These are phyloP conservation scores for Boleophthalmus pectinirostris DNA, from an alignment of 2,113 vertebrate species.

Conservation along the genomic window DNA sequence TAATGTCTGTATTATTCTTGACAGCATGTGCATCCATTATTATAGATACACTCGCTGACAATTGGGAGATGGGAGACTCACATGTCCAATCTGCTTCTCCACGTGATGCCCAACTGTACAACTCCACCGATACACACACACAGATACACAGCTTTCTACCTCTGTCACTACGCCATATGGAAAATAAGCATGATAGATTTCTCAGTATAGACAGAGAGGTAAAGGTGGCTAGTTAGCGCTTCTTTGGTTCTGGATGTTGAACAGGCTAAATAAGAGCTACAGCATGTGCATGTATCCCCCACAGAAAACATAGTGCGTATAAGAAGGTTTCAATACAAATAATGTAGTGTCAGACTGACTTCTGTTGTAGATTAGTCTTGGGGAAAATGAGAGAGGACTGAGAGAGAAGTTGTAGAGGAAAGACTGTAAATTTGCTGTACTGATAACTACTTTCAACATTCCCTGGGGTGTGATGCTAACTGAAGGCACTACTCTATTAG, in stretches of 20 bases:
- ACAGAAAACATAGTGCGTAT: neutral
- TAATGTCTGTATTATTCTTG: neutral
- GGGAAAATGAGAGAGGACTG: neutral
- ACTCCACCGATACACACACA: neutral
- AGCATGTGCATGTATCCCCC: neutral
- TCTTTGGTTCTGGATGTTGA: neutral
- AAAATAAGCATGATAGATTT: neutral
- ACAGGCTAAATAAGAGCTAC: neutral
- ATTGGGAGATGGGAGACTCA: too few relatives aligned
- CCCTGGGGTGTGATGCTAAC: too few relatives aligned
- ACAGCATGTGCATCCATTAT: neutral
- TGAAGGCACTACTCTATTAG: too few relatives aligned
- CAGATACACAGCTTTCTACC: neutral
- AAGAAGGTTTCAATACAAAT: neutral
- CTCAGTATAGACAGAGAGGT: neutral
- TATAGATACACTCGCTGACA: neutral
- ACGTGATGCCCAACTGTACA: neutral
- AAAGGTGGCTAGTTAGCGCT: conserved; percentile 2
- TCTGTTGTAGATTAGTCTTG: conserved; percentile 2
- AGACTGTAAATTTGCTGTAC: neutral
- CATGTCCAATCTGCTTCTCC: neutral
- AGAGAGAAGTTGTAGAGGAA: neutral
- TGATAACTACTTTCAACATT: too few relatives aligned
- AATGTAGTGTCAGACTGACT: conserved; percentile 2
- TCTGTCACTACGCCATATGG: neutral